phyloP scores from a whole-genome alignment of 1,140 invertebrate genomes.

The Penaeus indicus region DNA sequence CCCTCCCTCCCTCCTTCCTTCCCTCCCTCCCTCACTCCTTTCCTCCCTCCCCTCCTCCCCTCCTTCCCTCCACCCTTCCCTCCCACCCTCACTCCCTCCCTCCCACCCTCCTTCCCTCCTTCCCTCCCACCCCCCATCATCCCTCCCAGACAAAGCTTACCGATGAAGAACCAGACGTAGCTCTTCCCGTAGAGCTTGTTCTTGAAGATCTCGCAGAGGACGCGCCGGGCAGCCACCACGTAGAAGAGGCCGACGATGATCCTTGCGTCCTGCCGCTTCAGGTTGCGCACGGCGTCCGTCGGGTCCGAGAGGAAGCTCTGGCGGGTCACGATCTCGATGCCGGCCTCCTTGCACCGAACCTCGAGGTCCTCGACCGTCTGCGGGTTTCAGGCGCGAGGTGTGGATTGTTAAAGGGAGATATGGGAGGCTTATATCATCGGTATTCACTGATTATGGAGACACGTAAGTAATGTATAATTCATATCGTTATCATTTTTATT shows the following conservation, averaged over 20 bases:
- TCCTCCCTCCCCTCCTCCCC: too few species aligned
- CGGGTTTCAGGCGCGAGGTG: background rate
- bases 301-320: constrained; percentile 98
- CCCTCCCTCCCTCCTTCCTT: too few species aligned
- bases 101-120: too few species aligned
- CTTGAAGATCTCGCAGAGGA: constrained; percentile 97
- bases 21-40: too few species aligned
- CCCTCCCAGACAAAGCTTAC: constrained; percentile 73
- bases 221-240: constrained; percentile 93
- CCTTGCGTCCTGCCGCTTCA: constrained; percentile 74
- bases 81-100: too few species aligned
- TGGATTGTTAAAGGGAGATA: too few species aligned
- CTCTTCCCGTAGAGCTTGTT: constrained; percentile 94
- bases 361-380: constrained; percentile 98
- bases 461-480: too few species aligned
- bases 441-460: too few species aligned
- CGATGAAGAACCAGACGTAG: constrained; percentile 99
- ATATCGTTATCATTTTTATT: too few species aligned
- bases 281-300: constrained; percentile 93
- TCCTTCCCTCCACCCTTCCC: too few species aligned
- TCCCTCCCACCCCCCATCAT: too few species aligned
- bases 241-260: constrained; percentile 99
- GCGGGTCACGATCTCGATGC: constrained; percentile 93
- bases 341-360: constrained; percentile 90
- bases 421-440: too few species aligned